Evolutionary conservation across 1,140 invertebrate genomes (phyloP).

Genomic region (Temnothorax curvispinosus): DNA sequence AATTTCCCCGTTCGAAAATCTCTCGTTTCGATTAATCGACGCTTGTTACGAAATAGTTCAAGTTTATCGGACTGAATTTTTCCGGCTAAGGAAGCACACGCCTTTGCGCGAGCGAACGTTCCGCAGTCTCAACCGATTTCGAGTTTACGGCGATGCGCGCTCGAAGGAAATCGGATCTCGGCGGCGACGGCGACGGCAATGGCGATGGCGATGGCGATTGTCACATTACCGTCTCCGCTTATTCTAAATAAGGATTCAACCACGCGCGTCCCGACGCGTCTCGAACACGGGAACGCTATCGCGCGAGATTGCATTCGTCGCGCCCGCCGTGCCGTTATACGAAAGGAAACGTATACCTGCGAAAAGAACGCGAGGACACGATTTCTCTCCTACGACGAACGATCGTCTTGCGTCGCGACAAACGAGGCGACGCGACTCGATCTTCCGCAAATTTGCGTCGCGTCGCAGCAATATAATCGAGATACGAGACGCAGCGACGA

Average conservation of each 20-base stretch:
- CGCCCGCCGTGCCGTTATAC: slow-evolving; percentile 12
- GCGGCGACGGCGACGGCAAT: neutral
- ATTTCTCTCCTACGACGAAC: neutral
- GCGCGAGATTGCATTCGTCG: slow-evolving; percentile 51
- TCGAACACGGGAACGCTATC: slow-evolving; percentile 42
- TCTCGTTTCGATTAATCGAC: slow-evolving; percentile 38
- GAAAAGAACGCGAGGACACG: slow-evolving; percentile 9
- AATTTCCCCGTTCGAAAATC: neutral
- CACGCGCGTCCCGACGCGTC: neutral
- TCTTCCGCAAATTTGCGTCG: neutral
- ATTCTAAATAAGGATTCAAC: slow-evolving; percentile 57
- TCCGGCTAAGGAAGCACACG: slow-evolving; percentile 9
- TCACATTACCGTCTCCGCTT: slow-evolving; percentile 25
- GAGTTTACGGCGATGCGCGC: slow-evolving; percentile 18
- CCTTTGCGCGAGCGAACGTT: slow-evolving; percentile 4
- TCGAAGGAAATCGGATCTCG: slow-evolving; percentile 17
- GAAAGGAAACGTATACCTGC: neutral
- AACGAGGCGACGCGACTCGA: neutral
- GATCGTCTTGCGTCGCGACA: slow-evolving; percentile 7
- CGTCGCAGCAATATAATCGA: neutral
- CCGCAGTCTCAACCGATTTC: slow-evolving; percentile 32
- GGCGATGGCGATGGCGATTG: slow-evolving; percentile 26
- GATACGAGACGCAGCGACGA: too few species aligned
- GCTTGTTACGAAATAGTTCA: slow-evolving; percentile 6
- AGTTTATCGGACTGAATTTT: slow-evolving; percentile 30